These are phyloP conservation scores for Lithobates sylvaticus DNA, from an alignment of 2,797 vertebrate species.

Conservation along the genomic window DNA sequence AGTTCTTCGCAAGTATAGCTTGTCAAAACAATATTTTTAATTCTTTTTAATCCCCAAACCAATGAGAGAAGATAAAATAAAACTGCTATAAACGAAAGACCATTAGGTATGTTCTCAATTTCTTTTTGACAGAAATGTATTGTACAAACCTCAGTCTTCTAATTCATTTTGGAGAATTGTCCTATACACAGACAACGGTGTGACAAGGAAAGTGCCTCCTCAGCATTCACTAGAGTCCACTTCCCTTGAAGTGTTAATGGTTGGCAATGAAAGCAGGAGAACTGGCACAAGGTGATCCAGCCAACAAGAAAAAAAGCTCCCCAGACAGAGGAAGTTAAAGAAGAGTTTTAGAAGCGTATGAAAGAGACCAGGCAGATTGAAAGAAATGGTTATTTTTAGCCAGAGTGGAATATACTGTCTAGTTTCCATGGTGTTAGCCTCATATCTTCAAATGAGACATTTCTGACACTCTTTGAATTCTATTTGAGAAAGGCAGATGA, in stretches of 20 bases:
- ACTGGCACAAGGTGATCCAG: slow-evolving; percentile 60
- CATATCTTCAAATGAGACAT: slow-evolving; percentile 62
- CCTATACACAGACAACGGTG: slow-evolving; percentile 30
- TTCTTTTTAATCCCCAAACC: background rate
- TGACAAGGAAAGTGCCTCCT: slow-evolving; percentile 51
- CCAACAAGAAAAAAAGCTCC: slow-evolving; percentile 62
- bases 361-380: slow-evolving; percentile 66
- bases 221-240: slow-evolving; percentile 24
- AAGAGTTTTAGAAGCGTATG: slow-evolving; percentile 63
- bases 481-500: slow-evolving; percentile 61
- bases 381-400: slow-evolving; percentile 70
- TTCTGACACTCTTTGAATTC: slow-evolving; percentile 67
- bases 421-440: slow-evolving; percentile 74
- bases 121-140: slow-evolving; percentile 8
- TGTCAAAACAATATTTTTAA: background rate
- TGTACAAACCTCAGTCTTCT: background rate
- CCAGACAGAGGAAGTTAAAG: slow-evolving; percentile 58
- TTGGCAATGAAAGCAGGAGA: slow-evolving; percentile 63
- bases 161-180: slow-evolving; percentile 51
- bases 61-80: background rate
- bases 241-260: slow-evolving; percentile 64
- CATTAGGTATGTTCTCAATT: background rate
- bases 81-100: background rate
- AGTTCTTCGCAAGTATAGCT: background rate
- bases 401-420: slow-evolving; percentile 67